Percentiles rank a stretch among this genome's conserved stretches.
Evolutionary conservation across 2,797 vertebrate genomes (phyloP).

Genomic region (Podarcis lilfordi): DNA sequence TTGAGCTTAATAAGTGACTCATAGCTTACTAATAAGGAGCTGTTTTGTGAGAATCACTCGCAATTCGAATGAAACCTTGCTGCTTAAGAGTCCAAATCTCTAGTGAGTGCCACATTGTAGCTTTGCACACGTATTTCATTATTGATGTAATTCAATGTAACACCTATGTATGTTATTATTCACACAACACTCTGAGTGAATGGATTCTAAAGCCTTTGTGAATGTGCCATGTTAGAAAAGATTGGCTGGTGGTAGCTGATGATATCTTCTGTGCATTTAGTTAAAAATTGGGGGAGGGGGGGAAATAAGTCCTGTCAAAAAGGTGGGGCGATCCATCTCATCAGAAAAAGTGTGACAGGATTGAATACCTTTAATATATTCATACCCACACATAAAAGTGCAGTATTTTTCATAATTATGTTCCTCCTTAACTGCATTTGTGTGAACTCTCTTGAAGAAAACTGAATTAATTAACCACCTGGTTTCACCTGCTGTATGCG

Average conservation of each 20-base stretch:
- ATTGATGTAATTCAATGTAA: slow-evolving; percentile 44
- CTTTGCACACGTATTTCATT: slow-evolving; percentile 42
- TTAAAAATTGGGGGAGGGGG: slow-evolving; percentile 55
- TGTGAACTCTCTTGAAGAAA: slow-evolving; percentile 71
- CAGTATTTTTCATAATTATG: slow-evolving; percentile 72
- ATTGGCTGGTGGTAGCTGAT: slow-evolving; percentile 57
- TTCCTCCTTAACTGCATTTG: slow-evolving; percentile 70
- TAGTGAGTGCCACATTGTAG: slow-evolving; percentile 41
- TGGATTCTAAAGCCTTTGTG: slow-evolving; percentile 55
- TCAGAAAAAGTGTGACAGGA: slow-evolving; percentile 71
- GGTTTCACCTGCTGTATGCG: slow-evolving; percentile 60
- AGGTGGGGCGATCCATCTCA: slow-evolving; percentile 60
- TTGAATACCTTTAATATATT: slow-evolving; percentile 76
- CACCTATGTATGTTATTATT: slow-evolving; percentile 64
- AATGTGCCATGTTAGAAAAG: slow-evolving; percentile 68
- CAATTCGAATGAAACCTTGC: slow-evolving; percentile 55
- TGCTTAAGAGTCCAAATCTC: slow-evolving; percentile 47
- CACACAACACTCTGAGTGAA: slow-evolving; percentile 58
- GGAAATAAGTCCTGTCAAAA: slow-evolving; percentile 37
- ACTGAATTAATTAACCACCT: slow-evolving; percentile 78
- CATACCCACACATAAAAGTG: slow-evolving; percentile 74
- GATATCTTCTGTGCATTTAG: slow-evolving; percentile 57
- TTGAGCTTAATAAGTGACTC: slow-evolving; percentile 49
- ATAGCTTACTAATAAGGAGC: slow-evolving; percentile 41
- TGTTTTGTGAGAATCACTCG: slow-evolving; percentile 51